Percentiles rank a stretch among this genome's conserved stretches.
phyloP scores from a whole-genome alignment of 2,797 vertebrate species.

The Malurus splendens region DNA sequence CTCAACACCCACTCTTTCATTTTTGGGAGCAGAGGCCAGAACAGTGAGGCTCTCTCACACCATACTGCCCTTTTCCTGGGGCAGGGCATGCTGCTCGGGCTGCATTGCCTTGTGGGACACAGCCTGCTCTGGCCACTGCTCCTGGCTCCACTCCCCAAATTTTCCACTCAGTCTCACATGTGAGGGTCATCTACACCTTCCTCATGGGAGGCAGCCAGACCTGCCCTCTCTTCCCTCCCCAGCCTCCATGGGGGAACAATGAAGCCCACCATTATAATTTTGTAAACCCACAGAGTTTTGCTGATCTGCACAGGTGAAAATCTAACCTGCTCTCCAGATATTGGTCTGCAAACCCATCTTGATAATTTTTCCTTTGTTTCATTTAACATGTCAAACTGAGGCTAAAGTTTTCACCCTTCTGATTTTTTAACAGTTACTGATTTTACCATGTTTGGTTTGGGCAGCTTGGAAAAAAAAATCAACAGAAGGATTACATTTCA shows the following conservation, averaged over 20 bases:
- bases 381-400: conserved; percentile 17
- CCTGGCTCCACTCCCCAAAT: not conserved
- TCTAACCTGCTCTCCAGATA: not conserved
- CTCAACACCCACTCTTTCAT: not conserved
- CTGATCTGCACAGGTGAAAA: not conserved
- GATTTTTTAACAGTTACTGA: conserved; percentile 75
- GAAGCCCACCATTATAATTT: fast-evolving
- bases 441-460: conserved; percentile 93
- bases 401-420: not conserved
- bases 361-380: conserved; percentile 11
- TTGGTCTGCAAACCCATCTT: not conserved
- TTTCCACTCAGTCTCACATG: not conserved
- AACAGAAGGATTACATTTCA: conserved; percentile 93
- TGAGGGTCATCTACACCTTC: fast-evolving
- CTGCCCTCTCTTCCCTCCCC: not conserved
- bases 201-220: fast-evolving
- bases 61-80: not conserved
- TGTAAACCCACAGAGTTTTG: not conserved
- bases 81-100: not conserved
- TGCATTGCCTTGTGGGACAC: not conserved
- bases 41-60: fast-evolving
- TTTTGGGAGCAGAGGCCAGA: not conserved
- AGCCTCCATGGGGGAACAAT: not conserved
- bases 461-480: conserved; percentile 87
- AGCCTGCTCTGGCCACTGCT: not conserved